Evolutionary conservation across 2,888 invertebrate species (phyloP).

Genomic region (Drosophila buzzatii): DNA sequence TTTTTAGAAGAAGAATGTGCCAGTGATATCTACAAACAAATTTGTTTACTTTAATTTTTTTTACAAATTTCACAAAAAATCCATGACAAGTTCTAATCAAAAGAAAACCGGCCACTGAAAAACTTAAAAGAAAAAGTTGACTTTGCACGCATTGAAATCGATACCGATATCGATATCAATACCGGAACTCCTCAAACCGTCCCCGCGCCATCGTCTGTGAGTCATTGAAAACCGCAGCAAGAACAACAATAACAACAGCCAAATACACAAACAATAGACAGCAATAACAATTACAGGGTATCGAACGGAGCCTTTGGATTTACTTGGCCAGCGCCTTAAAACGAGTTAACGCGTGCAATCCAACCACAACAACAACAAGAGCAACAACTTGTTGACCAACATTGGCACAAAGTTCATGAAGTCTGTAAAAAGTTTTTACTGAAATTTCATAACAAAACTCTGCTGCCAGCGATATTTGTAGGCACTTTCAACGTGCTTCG

Average conservation of each 20-base stretch:
- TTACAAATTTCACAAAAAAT: conserved; percentile 34
- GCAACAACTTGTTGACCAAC: conserved; percentile 44
- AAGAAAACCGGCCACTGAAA: conserved; percentile 36
- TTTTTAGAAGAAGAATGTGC: conserved; percentile 53
- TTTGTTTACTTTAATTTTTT: conserved; percentile 48
- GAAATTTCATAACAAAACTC: conserved; percentile 65
- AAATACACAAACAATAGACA: conserved; percentile 54
- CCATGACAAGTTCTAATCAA: conserved; percentile 53
- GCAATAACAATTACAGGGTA: conserved; percentile 20
- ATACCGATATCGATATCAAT: conserved; percentile 60
- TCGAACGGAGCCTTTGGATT: conserved; percentile 33
- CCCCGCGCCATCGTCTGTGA: conserved; percentile 29
- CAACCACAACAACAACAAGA: conserved; percentile 13
- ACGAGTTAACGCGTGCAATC: conserved; percentile 60
- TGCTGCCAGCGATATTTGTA: conserved; percentile 50
- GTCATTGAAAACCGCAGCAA: conserved; percentile 46
- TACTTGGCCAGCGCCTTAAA: conserved; percentile 34
- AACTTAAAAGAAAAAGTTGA: conserved; percentile 48
- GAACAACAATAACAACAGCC: conserved; percentile 34
- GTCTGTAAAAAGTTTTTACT: conserved; percentile 43
- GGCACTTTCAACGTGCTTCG: conserved; percentile 63
- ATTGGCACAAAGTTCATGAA: conserved; percentile 41
- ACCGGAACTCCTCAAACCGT: conserved; percentile 53
- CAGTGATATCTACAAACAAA: conserved; percentile 59
- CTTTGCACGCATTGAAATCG: conserved; percentile 60